A percentile compares a stretch with the other conserved stretches of the same genome.
Evolutionary conservation across 2,113 vertebrate species (phyloP).

Genomic region (Oplegnathus fasciatus): DNA sequence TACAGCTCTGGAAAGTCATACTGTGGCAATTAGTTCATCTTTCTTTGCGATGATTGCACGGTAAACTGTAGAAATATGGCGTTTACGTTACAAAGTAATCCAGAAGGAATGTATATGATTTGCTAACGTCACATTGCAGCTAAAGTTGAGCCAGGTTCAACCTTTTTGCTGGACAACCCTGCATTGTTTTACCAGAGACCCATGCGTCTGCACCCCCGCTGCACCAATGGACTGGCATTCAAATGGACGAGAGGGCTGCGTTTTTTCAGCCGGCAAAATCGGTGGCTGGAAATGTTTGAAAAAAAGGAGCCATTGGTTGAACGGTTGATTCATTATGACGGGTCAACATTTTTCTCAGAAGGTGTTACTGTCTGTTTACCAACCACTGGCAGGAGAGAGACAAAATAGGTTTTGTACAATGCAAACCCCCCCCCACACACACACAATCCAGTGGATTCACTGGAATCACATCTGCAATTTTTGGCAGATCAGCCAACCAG

Average conservation of each 20-base stretch:
- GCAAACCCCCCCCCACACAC: no score
- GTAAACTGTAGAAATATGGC: neutral
- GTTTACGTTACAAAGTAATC: neutral
- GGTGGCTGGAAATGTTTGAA: no score
- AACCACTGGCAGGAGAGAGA: neutral
- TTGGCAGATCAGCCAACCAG: neutral
- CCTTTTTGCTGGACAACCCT: neutral
- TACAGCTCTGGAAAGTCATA: no score
- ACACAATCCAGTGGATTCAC: neutral
- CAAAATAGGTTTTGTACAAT: neutral
- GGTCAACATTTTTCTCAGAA: neutral
- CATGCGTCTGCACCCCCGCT: neutral
- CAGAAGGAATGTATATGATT: neutral
- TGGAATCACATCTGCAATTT: neutral
- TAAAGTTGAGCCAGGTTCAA: no score
- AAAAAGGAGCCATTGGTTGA: neutral
- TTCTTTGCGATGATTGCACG: neutral
- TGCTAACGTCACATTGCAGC: no score
- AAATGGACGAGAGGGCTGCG: neutral
- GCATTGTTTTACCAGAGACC: neutral
- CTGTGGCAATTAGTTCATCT: neutral
- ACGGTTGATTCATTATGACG: no score
- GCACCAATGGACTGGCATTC: no score
- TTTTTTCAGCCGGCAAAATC: no score
- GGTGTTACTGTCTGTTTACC: neutral